phyloP scores from a whole-genome alignment of 2,113 vertebrate species.

The Nansenia antarctica region DNA sequence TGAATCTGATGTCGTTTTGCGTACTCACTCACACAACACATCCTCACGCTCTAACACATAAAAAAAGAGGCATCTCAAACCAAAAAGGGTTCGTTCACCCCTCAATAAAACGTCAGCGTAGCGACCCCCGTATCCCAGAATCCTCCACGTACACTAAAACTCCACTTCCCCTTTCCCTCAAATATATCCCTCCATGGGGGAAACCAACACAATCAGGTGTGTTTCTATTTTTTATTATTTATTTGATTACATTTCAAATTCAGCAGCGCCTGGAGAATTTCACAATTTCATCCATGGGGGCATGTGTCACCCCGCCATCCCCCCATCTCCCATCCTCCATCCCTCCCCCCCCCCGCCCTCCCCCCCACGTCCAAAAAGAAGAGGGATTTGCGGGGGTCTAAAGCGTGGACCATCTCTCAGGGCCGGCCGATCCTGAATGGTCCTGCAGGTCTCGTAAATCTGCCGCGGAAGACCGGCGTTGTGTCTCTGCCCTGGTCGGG shows the following conservation, averaged over 20 bases:
- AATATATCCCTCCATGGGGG: constrained; percentile 16
- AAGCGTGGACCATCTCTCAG: constrained; percentile 23
- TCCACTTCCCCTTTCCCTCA: no score
- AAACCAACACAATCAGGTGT: neutral
- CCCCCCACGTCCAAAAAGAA: neutral
- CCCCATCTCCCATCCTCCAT: neutral
- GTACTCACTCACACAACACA: no score
- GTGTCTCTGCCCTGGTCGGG: constrained; percentile 34
- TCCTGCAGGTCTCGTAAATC: constrained; percentile 44
- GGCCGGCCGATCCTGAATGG: constrained; percentile 5
- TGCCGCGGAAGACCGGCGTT: neutral
- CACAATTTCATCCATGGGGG: constrained; percentile 23
- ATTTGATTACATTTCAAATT: constrained; percentile 29
- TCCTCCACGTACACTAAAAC: no score
- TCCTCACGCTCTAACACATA: neutral
- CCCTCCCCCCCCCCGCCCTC: neutral
- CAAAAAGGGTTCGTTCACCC: neutral
- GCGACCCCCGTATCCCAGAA: no score
- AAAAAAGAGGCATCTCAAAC: neutral
- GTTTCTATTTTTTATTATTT: constrained; percentile 1
- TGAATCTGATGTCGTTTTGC: neutral
- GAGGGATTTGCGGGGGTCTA: neutral
- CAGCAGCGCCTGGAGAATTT: neutral
- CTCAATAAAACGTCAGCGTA: neutral
- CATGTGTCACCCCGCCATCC: constrained; percentile 12